Evolutionary conservation across 2,888 invertebrate species (phyloP), one percentile per base, ranked within the genome.

Genomic region (Tetragnatha montana): DNA sequence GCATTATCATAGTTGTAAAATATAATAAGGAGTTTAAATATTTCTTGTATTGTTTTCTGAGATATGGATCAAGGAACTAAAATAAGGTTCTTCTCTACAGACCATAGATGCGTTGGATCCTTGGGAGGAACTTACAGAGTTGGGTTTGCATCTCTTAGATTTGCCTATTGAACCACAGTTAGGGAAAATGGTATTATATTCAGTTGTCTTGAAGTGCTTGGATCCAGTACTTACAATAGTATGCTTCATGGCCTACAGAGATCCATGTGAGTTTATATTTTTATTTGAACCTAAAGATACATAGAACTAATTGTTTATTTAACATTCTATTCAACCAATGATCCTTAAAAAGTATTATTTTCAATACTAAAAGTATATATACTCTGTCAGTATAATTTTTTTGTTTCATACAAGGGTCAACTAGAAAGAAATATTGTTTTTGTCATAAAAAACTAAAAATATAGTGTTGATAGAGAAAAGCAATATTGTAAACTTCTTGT

Each of bases 221-320:
- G 98, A 98, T 93, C 98, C 99, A 0, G 95, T 99, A 51, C 94
- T 98, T 86, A 98, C 98, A 1, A 96, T 99, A 71, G 97, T 97
- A 0, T 97, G 98, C 93, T 95, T 96, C 91, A 95, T 98, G 92
- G 96, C 98, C 0, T 95, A 96, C 93, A 95, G 95, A 94, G 96
- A 95, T 92, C 94, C 94, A 47, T 94, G 94, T 95, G 92, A 93
- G 94, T 93, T 14, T 74, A 76, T 60, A 60, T 50, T 6, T 35
- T 22, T 73, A 4, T 73, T 35, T 35, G 35, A 35, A 35, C 35
- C 35, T 75, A 35, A n/a, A 22, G 8, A 35, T 47, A 3, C 0
- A 35, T 35, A 47, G 8, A 75, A n/a, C 22, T 35, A 47, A 14
- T 17, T 75, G 47, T 7, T 8, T 12, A 8, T 7, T 71, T 1